Evolutionary conservation across 2,797 vertebrate genomes (phyloP).

Genomic region (Hipposideros larvatus): DNA sequence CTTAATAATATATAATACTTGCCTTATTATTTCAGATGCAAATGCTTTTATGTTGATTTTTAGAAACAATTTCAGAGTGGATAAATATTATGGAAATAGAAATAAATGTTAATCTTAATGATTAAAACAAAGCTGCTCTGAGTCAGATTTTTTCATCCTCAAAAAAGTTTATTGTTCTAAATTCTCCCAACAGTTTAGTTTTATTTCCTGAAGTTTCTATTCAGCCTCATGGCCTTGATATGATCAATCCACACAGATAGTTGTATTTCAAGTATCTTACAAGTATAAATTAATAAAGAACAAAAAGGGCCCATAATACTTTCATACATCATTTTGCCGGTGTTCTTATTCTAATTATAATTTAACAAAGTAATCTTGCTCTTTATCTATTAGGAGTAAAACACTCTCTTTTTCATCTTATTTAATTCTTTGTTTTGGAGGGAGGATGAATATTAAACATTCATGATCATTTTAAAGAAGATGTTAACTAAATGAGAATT

Average conservation of each 20-base stretch:
- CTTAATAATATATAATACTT: neutral
- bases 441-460: neutral
- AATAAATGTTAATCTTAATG: neutral
- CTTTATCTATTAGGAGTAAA: neutral
- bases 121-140: constrained; percentile 13
- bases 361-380: neutral
- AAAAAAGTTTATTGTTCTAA: neutral
- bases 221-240: neutral
- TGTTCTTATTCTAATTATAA: neutral
- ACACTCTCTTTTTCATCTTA: neutral
- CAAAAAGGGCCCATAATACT: neutral
- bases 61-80: neutral
- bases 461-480: neutral
- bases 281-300: neutral
- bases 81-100: neutral
- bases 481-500: neutral
- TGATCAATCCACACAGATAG: neutral
- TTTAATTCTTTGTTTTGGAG: constrained; percentile 26
- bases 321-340: neutral
- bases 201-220: neutral
- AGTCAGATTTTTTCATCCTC: neutral
- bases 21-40: neutral
- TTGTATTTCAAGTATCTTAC: constrained; percentile 9
- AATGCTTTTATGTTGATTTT: constrained; percentile 25
- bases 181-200: neutral